Evolutionary conservation across 2,888 invertebrate genomes (phyloP), one percentile per base, ranked within the genome.

Genomic region (Drosophila multiciliata): DNA sequence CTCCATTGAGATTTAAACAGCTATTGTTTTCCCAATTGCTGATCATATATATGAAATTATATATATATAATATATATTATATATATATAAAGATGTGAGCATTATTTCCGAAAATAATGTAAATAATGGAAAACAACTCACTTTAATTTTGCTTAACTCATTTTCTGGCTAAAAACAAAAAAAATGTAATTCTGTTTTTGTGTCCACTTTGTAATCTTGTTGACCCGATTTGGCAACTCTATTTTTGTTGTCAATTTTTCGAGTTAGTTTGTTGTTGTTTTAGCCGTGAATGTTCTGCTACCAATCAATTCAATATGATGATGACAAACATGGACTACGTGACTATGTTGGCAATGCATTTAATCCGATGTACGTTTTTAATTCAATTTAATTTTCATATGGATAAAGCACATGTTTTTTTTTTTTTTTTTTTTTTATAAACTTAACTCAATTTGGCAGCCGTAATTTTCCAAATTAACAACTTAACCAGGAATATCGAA

Each of bases 251-350:
- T 29, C 23, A 23, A 23, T 23, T 23, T 23, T 23, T 23, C n/a
- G 38, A 48, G 65, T 23, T 38, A 9, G 23, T 11, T 1, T 23
- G 33, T n/a, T 38, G 42, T 33, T 40, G 23, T 17, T 42, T 1
- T 26, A 26, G 49, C 29, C 35, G 49, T 26, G 29, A 65, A 29
- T 57, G 12, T 29, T 29, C 52, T 15, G 29, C 48, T 45, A 32
- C 32, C 55, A 57, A 72, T 72, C 72, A 55, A 55, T 66, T 55
- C 54, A 59, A 45, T 45, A 42, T 66, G 66, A 45, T 66, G 73
- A 57, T 66, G 73, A 57, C 60, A 74, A 36, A 15, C 29, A 35
- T 20, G 23, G 29, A 40, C 15, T 33, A 26, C 17, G 12, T 57
- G 58, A 57, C 60, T 32, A 59, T 42, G 50, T n/a, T 49, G 49